Base-by-base conservation (phyloP, 2,888 invertebrate species). In the Allophyes oxyacanthae region DNA sequence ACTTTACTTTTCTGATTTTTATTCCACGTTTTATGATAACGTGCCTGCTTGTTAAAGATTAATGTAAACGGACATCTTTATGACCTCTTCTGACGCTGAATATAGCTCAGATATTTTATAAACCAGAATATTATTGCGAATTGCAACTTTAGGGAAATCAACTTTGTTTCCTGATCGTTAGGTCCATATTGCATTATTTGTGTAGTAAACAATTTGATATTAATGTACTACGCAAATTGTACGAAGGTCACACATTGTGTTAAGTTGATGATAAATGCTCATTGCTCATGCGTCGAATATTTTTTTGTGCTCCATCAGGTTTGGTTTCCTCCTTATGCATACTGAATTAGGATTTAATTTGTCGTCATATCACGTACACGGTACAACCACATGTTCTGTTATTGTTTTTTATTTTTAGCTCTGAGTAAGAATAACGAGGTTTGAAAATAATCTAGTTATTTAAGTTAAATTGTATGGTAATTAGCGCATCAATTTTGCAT, bases 211-310 rank as follows among this genome's bases (percentile, higher is more conserved):
- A 53, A 40, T 56, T 75, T 43, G 20, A 52, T 69, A 53, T 75
- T 74, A 64, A 75, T 64, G 54, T 73, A 72, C 74, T 68, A 68
- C 71, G 78, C 62, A 77, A 78, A 77, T 77, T 70, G 62, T 65
- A 69, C 38, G 73, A 79, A 79, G 84, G 78, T 70, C 82, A 46
- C 55, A 62, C 48, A 63, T 64, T 61, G 72, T 64, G 58, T 55
- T 60, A 64, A 73, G 56, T 61, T 70, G 53, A 70, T 73, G 64
- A n/a, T n/a, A n/a, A n/a, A n/a, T n/a, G n/a, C n/a, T n/a, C 72
- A 74, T n/a, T 71, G 57, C 37, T 49, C 59, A 53, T 56, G 54
- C 48, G 62, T 61, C 53, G 50, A 66, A 53, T 65, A 15, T 45
- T 70, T 54, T 60, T 62, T 68, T 72, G 25, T 64, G 13, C 14